phyloP scores from a whole-genome alignment of 2,113 vertebrate genomes.

The Pomatorhinus ruficollis region DNA sequence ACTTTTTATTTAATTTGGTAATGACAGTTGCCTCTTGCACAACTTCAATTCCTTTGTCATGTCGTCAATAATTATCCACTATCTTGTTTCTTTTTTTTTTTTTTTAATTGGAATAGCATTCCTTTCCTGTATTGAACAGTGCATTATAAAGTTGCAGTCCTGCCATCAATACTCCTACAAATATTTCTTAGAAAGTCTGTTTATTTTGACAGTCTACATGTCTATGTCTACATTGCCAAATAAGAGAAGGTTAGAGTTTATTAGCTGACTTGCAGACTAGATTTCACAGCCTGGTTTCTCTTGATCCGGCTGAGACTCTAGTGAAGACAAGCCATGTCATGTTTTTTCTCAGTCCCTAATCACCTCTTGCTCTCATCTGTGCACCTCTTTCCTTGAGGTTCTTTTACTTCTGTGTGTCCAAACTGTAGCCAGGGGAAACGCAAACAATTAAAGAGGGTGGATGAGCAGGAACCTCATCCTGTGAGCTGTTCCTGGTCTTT shows the following conservation, averaged over 20 bases:
- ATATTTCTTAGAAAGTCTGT: not conserved
- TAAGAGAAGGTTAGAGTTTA: not conserved
- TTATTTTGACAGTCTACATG: not conserved
- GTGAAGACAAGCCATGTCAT: accelerated
- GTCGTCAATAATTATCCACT: not conserved
- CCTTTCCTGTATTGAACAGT: not conserved
- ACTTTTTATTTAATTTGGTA: not conserved
- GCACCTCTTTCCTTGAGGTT: not conserved
- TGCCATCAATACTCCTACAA: not conserved
- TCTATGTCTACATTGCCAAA: not conserved
- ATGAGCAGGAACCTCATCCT: not conserved
- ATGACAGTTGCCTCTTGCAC: not conserved
- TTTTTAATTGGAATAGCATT: not conserved
- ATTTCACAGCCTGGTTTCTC: not conserved
- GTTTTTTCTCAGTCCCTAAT: not conserved
- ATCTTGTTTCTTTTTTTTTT: accelerated
- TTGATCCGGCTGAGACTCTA: not conserved
- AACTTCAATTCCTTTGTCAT: not conserved
- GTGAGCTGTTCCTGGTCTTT: not conserved
- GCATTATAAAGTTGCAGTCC: not conserved
- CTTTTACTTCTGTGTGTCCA: not conserved
- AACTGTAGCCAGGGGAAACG: not conserved
- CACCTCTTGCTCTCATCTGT: not conserved
- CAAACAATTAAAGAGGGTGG: not conserved
- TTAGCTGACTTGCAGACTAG: not conserved